Evolutionary conservation across 2,797 vertebrate genomes (phyloP), one percentile per base, ranked within the genome.

Genomic region (Bovichtus variegatus): DNA sequence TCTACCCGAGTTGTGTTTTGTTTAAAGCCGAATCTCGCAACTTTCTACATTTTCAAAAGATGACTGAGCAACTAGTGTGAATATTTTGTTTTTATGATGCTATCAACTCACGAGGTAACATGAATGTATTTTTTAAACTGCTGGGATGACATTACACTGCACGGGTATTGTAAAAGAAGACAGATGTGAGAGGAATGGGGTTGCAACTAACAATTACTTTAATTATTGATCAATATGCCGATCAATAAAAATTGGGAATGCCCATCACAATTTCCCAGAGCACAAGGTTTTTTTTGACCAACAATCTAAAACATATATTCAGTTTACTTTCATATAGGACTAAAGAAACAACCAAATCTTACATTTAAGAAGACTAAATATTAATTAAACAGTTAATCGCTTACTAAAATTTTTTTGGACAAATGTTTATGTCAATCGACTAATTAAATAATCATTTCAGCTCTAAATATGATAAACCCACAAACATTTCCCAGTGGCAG

Each of bases 21-120:
- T 50, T 74, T 57, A 15, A 58, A 65, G 19, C 70, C 2, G 3
- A 79, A 63, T 65, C 40, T 65, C 34, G 78, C 69, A 75, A 57
- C 51, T 43, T 65, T 71, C 10, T 15, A 58, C 21, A 0, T 63
- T 49, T 29, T 70, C 4, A 60, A 34, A 46, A 80, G 40, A 27
- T 9, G 25, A 49, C 4, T 1, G 67, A 61, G 43, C 15, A 31
- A 43, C 16, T 46, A 36, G n/a, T 23, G 49, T 23, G 68, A 31
- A 53, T 18, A 58, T 36, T 41, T 23, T 6, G 27, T 27, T 21
- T 53, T 53, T 53, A 44, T 59, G 38, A 66, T 3, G n/a, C 23
- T 11, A 11, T 51, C 21, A 58, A 49, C 43, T 29, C 7, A 43
- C 5, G 10, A 46, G 13, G 9, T 49, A 1, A 43, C 15, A 34